phyloP scores from a whole-genome alignment of 2,113 vertebrate genomes.

The Cinclus mexicanus region DNA sequence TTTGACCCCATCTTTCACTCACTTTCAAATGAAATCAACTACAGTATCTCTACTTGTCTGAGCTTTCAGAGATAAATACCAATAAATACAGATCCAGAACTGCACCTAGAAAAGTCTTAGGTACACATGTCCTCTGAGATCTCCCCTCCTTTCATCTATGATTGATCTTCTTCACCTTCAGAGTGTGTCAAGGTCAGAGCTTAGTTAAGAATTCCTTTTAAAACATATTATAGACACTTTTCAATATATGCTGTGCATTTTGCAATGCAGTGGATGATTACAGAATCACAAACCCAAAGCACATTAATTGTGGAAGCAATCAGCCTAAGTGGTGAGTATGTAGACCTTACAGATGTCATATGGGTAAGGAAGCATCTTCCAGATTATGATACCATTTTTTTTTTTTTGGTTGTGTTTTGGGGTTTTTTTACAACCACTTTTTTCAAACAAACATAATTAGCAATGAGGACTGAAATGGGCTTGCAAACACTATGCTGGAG shows the following conservation, averaged over 20 bases:
- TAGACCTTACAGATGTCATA: not conserved
- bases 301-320: slow-evolving; percentile 39
- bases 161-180: slow-evolving; percentile 72
- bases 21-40: slow-evolving; percentile 74
- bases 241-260: slow-evolving; percentile 10
- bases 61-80: slow-evolving; percentile 67
- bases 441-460: slow-evolving; percentile 5
- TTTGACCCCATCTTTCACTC: slow-evolving; percentile 55
- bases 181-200: slow-evolving; percentile 55
- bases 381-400: not conserved
- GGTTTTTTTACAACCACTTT: not conserved
- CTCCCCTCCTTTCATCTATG: slow-evolving; percentile 64
- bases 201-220: slow-evolving; percentile 54
- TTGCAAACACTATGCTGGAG: not conserved
- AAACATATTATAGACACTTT: slow-evolving; percentile 40
- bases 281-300: slow-evolving; percentile 22
- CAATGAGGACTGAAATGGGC: not conserved
- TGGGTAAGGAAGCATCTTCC: not conserved
- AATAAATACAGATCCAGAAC: slow-evolving; percentile 46
- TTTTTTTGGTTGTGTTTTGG: not conserved
- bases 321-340: not conserved
- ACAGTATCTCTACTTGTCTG: slow-evolving; percentile 54
- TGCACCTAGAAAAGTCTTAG: slow-evolving; percentile 57
- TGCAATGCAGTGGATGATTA: not conserved
- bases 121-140: slow-evolving; percentile 42